Evolutionary conservation across 2,113 vertebrate species (phyloP).

Genomic region (Falco punctatus): DNA sequence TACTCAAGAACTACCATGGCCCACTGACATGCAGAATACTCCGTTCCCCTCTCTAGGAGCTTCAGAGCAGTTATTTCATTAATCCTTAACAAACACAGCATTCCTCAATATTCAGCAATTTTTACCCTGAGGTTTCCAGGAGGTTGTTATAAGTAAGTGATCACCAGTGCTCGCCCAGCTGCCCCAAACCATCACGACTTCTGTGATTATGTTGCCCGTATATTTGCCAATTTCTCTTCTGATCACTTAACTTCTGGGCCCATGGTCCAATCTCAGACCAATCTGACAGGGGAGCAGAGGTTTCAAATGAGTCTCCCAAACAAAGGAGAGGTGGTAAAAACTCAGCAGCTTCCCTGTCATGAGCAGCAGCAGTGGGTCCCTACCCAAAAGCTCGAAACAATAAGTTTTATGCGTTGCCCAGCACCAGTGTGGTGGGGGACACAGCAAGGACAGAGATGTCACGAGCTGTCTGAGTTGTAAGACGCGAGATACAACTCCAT

Average conservation of each 20-base stretch:
- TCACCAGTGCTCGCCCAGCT: no score
- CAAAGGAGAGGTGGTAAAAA: neutral
- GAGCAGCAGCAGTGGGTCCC: neutral
- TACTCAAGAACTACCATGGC: neutral
- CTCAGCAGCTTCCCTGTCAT: neutral
- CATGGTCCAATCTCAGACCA: neutral
- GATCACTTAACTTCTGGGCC: neutral
- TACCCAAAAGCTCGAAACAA: neutral
- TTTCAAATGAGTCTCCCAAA: neutral
- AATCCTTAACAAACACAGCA: neutral
- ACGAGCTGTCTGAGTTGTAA: neutral
- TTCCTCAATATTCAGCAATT: neutral
- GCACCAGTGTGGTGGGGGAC: neutral
- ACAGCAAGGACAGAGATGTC: neutral
- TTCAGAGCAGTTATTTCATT: neutral
- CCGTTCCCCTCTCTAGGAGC: neutral
- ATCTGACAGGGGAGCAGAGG: neutral
- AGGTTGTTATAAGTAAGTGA: neutral
- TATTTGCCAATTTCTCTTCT: neutral
- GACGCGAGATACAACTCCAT: neutral
- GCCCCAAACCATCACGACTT: neutral
- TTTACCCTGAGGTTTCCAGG: neutral
- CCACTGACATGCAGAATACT: neutral
- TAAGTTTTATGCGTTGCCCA: neutral
- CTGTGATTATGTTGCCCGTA: neutral